phyloP scores from a whole-genome alignment of 2,113 vertebrate species.

The Cynoglossus semilaevis region DNA sequence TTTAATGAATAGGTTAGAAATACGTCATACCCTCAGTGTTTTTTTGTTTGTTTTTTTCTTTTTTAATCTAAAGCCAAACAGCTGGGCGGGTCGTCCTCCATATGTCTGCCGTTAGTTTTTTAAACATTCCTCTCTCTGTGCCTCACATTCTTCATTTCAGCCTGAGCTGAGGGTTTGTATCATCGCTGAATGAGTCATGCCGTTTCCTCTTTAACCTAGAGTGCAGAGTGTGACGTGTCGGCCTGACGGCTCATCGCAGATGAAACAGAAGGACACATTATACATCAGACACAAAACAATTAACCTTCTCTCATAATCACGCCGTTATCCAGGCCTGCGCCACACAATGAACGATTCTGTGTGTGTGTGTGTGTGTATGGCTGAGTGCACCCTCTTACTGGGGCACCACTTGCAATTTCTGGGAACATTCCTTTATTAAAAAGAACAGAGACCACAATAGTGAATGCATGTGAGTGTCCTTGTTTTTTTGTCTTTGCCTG shows the following conservation, averaged over 20 bases:
- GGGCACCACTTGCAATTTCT: slow-evolving; percentile 15
- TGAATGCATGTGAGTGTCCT: slow-evolving; percentile 14
- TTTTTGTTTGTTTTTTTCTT: background rate
- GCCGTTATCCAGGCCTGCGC: slow-evolving; percentile 13
- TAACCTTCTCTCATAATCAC: slow-evolving; percentile 35
- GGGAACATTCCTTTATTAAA: slow-evolving; percentile 31
- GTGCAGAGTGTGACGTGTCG: slow-evolving; percentile 37
- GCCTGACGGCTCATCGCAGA: slow-evolving; percentile 22
- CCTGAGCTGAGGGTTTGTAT: background rate
- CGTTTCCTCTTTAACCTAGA: slow-evolving; percentile 20
- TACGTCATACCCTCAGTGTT: too few relatives aligned
- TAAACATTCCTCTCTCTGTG: too few relatives aligned
- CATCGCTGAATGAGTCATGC: slow-evolving; percentile 29
- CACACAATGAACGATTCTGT: slow-evolving; percentile 33
- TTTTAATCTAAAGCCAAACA: background rate
- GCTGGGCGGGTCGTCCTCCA: background rate
- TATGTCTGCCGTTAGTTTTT: background rate
- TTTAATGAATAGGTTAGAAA: too few relatives aligned
- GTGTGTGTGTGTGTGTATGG: slow-evolving; percentile 38
- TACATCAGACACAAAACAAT: slow-evolving; percentile 45
- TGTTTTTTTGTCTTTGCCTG: too few relatives aligned
- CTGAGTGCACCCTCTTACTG: slow-evolving; percentile 12
- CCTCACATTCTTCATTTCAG: slow-evolving; percentile 1
- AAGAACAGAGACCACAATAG: slow-evolving; percentile 17
- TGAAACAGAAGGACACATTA: slow-evolving; percentile 57